Conservation (phyloP, 2,797 vertebrate genomes). For the Peromyscus nudipes region DNA sequence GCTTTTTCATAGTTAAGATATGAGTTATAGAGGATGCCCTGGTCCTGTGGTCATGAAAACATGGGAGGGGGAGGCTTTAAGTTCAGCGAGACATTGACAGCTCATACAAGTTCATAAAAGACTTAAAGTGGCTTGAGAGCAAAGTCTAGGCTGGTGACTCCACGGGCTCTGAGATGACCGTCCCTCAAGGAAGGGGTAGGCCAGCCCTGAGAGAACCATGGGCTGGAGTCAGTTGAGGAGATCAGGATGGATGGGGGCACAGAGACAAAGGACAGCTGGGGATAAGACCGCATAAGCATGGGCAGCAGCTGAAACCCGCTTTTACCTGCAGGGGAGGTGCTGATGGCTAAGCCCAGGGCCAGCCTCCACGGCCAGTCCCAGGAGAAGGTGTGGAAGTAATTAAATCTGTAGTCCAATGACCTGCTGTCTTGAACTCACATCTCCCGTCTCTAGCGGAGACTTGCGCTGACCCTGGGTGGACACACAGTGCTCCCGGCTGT, state of each 20-base stretch:
- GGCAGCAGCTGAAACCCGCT: background rate
- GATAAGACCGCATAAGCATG: fast-evolving
- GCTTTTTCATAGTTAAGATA: background rate
- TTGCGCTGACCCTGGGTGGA: background rate
- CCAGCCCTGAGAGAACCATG: background rate
- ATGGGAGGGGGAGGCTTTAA: fast-evolving
- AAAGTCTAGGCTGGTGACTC: fast-evolving
- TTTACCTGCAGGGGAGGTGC: fast-evolving
- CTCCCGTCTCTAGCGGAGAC: background rate
- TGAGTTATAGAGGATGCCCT: background rate
- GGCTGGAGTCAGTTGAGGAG: background rate
- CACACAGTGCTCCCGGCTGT: background rate
- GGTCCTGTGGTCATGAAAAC: background rate
- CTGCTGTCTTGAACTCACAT: background rate
- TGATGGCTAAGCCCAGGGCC: background rate
- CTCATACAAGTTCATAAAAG: background rate
- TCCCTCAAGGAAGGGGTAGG: background rate
- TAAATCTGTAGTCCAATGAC: background rate
- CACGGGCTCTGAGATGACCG: background rate
- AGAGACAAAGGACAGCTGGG: background rate
- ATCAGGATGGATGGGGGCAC: fast-evolving
- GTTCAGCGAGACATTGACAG: fast-evolving
- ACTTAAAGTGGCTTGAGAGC: background rate
- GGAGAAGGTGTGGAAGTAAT: background rate
- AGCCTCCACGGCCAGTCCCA: fast-evolving